Percentiles rank a stretch among this genome's conserved stretches.
Evolutionary conservation across 2,113 vertebrate genomes (phyloP).

Genomic region (Bagarius yarrelli): DNA sequence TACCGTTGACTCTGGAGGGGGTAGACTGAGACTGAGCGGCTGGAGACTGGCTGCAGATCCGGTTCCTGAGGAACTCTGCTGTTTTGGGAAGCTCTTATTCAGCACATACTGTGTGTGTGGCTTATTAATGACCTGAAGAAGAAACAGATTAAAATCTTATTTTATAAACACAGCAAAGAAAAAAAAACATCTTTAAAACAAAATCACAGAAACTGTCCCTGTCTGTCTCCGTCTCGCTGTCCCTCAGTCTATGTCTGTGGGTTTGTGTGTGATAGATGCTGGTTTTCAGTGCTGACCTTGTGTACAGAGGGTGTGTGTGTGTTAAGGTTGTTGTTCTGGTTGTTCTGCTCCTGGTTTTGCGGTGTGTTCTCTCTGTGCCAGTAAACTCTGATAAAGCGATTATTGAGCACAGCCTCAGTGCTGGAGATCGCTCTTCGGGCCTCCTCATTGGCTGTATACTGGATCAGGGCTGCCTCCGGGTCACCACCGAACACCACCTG

Average conservation of each 20-base stretch:
- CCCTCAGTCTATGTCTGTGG: too few species aligned
- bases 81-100: conserved; percentile 86
- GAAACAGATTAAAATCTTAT: background rate
- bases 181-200: too few species aligned
- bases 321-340: conserved; percentile 53
- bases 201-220: too few species aligned
- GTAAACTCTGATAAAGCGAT: conserved; percentile 90
- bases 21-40: conserved; percentile 60
- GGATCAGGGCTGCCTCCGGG: conserved; percentile 90
- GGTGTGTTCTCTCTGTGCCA: conserved; percentile 85
- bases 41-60: conserved; percentile 66
- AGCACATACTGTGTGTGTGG: conserved; percentile 85
- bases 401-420: conserved; percentile 91
- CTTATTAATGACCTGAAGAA: conserved; percentile 77
- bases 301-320: conserved; percentile 68
- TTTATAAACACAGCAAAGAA: too few species aligned
- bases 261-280: too few species aligned
- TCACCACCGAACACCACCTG: conserved; percentile 95
- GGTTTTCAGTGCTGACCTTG: conserved; percentile 56
- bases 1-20: conserved; percentile 78
- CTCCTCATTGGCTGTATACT: conserved; percentile 89
- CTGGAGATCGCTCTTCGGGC: conserved; percentile 92
- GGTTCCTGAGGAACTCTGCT: conserved; percentile 64
- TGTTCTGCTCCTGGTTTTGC: conserved; percentile 70
- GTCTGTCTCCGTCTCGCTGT: too few species aligned